Evolutionary conservation across 2,113 vertebrate genomes (phyloP).

Genomic region (Orthonyx spaldingii): DNA sequence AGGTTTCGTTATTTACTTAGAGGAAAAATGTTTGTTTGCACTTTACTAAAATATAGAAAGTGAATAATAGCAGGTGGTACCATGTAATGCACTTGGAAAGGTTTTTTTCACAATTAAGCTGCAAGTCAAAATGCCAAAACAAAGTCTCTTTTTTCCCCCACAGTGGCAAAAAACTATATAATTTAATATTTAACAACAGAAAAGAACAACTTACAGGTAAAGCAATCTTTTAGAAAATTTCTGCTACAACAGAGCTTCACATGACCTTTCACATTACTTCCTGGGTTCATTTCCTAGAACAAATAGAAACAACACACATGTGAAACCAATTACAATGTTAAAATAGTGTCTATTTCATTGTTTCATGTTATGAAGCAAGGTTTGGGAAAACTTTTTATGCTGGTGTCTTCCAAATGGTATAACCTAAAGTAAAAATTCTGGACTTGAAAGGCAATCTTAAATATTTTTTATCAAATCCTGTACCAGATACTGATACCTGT

Average conservation of each 20-base stretch:
- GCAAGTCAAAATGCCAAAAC: neutral
- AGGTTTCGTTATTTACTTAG: neutral
- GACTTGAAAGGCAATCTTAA: neutral
- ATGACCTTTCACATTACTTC: constrained; percentile 23
- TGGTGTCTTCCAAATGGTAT: neutral
- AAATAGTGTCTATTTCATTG: neutral
- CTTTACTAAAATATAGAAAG: neutral
- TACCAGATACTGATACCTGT: neutral
- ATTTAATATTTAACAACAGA: neutral
- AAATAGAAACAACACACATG: neutral
- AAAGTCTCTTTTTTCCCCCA: neutral
- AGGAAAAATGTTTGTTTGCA: neutral
- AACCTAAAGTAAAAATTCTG: neutral
- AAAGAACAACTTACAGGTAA: constrained; percentile 67
- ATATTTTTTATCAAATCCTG: neutral
- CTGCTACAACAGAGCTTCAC: neutral
- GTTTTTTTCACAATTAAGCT: neutral
- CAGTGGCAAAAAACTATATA: no score
- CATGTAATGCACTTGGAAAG: neutral
- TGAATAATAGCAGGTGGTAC: neutral
- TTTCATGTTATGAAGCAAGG: neutral
- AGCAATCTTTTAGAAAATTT: constrained; percentile 35
- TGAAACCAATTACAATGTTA: neutral
- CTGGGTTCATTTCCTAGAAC: constrained; percentile 61
- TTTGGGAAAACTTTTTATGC: neutral